Evolutionary conservation across 1,140 invertebrate genomes (phyloP).

Genomic region (Goniozus legneri): DNA sequence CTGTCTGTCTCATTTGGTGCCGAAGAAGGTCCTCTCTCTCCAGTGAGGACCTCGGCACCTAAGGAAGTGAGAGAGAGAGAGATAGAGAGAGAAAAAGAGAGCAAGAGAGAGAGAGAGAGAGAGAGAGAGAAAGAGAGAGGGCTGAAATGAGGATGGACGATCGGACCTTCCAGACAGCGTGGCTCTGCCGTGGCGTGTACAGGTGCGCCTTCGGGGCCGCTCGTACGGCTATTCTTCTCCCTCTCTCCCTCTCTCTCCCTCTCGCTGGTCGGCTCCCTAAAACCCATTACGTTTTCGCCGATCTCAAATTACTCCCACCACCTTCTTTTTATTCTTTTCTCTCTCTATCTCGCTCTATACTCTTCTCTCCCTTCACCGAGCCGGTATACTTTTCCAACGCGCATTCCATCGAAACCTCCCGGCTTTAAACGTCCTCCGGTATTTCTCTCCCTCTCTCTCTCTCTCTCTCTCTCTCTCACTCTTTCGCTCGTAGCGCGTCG

Average conservation of each 20-base stretch:
- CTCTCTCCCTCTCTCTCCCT: neutral
- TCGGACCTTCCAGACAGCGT: neutral
- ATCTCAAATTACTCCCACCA: neutral
- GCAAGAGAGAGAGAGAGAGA: conserved; percentile 1
- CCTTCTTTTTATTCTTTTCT: conserved; percentile 19
- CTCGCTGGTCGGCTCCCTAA: no score
- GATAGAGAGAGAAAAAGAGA: conserved; percentile 6
- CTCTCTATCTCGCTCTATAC: conserved; percentile 22
- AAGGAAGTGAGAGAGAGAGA: no score
- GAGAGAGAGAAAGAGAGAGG: neutral
- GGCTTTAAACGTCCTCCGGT: conserved; percentile 3
- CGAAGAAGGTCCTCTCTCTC: no score
- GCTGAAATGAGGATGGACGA: neutral
- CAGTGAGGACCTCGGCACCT: no score
- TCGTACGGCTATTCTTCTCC: no score
- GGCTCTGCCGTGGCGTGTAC: conserved; percentile 11
- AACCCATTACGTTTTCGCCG: conserved; percentile 5
- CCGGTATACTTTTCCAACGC: conserved; percentile 15
- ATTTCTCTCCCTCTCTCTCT: conserved; percentile 6
- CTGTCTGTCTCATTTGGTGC: no score
- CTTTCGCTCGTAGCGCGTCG: neutral
- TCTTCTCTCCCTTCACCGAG: neutral
- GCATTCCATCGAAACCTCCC: conserved; percentile 9
- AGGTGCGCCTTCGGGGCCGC: conserved; percentile 21
- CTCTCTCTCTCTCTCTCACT: conserved; percentile 1